Base-by-base conservation (phyloP, 2,888 invertebrate species). In the Drosophila pseudotalamancana region DNA sequence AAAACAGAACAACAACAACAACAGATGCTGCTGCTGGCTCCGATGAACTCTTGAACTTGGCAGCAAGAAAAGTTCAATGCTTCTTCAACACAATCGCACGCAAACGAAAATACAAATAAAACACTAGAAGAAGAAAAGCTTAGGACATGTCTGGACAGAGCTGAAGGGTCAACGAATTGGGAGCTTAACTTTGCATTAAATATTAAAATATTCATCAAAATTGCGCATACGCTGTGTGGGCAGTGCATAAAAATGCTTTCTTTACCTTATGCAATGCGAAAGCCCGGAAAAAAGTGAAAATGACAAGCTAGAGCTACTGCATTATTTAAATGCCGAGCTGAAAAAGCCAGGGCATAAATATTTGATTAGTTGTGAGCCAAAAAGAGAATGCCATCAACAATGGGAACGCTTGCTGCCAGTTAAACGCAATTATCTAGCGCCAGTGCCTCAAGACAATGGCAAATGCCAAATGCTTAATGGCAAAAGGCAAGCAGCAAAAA, bases 11-110 rank as follows among this genome's bases (percentile, higher is more conserved):
- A 50, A 45, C 59, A 65, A 45, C 27, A 53, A 42, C 53, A 63
- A 45, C 71, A 81, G 87, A 72, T 80, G 83, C 70, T 81, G 76
- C 35, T 55, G 68, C 34, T 40, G 59, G 50, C 19, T 43, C 8
- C 61, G 71, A 37, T 84, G 88, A 83, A 87, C 88, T 79, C 66
- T 74, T 85, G 80, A 83, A 83, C 86, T 85, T 77, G 73, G 68
- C 62, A 69, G 42, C 70, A 27, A 50, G 51, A 57, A 65, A 57
- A 72, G 86, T 85, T 83, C 87, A 87, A 87, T 67, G 86, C 42
- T 63, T 79, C 69, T 46, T 55, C 8, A 29, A 59, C 32, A 71
- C 39, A 25, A 23, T 35, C 42, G 60, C 55, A 39, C 59, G 57
- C 56, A 62, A 66, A 66, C 31, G 56, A 49, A 56, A 42, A 43